A percentile compares a stretch with the other conserved stretches of the same genome.
These are phyloP conservation scores for Drosophila ironensis DNA, from an alignment of 1,140 invertebrate species.

Conservation along the genomic window DNA sequence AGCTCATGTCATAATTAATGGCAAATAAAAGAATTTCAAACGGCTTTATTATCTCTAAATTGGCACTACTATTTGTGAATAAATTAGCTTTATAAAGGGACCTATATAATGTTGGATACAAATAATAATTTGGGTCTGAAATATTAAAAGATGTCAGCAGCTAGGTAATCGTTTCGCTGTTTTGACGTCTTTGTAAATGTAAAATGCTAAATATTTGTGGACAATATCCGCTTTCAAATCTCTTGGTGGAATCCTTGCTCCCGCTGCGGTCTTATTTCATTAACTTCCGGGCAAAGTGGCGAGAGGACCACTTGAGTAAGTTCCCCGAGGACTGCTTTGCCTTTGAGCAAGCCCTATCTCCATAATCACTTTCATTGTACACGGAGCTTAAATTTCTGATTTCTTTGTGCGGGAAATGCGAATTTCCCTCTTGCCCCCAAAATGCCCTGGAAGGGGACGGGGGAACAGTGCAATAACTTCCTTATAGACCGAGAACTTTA, in stretches of 20 bases:
- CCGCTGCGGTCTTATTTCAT: conserved; percentile 19
- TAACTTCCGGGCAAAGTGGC: conserved; percentile 24
- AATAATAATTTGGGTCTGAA: too few relatives aligned
- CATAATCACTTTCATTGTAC: conserved; percentile 26
- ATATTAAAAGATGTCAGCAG: too few relatives aligned
- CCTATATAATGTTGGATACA: too few relatives aligned
- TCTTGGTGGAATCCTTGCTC: neutral
- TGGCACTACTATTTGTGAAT: too few relatives aligned
- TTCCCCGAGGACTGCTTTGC: conserved; percentile 3
- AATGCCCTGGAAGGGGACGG: conserved; percentile 18
- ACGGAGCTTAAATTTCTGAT: neutral
- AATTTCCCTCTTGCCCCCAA: conserved; percentile 12
- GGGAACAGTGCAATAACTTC: conserved; percentile 39
- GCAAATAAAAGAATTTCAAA: too few relatives aligned
- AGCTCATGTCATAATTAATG: too few relatives aligned
- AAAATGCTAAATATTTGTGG: too few relatives aligned
- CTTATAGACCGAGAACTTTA: conserved; percentile 50
- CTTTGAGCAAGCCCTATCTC: conserved; percentile 9
- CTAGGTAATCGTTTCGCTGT: too few relatives aligned
- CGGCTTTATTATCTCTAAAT: too few relatives aligned
- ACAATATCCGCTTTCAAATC: too few relatives aligned
- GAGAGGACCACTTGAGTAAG: conserved; percentile 8
- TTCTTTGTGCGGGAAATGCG: conserved; percentile 2
- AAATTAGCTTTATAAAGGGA: too few relatives aligned
- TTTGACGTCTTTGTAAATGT: too few relatives aligned